A percentile compares a stretch with the other conserved stretches of the same genome.
Conservation (phyloP, 2,888 invertebrate species). For the Drosophila barbarae region DNA sequence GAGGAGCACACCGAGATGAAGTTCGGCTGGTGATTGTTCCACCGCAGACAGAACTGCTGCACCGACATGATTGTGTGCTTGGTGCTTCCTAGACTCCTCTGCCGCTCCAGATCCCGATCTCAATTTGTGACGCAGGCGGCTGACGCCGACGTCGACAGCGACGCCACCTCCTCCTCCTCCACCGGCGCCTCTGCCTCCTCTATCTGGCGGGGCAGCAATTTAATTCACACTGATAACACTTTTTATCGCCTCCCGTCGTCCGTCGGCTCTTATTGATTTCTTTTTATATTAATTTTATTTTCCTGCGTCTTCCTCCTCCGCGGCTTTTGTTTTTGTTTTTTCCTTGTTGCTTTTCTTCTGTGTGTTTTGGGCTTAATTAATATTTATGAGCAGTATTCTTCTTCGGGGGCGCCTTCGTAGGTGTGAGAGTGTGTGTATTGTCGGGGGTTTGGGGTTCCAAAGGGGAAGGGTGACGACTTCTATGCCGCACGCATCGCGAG, state of each 20-base stretch:
- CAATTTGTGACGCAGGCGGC: conserved; percentile 32
- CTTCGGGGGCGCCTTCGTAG: conserved; percentile 50
- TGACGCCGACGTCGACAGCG: conserved; percentile 40
- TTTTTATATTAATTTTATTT: conserved; percentile 44
- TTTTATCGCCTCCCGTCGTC: conserved; percentile 57
- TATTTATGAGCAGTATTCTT: conserved; percentile 62
- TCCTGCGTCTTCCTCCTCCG: conserved; percentile 15
- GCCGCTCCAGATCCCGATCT: conserved; percentile 3
- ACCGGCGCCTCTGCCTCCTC: background rate
- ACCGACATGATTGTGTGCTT: conserved; percentile 81
- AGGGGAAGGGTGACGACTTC: conserved; percentile 55
- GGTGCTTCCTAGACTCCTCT: conserved; percentile 22
- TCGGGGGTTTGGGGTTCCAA: conserved; percentile 44
- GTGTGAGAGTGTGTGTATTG: conserved; percentile 36
- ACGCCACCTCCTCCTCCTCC: conserved; percentile 34
- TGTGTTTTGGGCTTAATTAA: conserved; percentile 55
- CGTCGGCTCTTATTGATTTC: conserved; percentile 55
- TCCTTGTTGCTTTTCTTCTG: conserved; percentile 16
- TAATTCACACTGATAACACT: conserved; percentile 62
- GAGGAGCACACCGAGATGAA: conserved; percentile 93
- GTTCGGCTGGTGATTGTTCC: conserved; percentile 97
- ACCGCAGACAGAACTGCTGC: conserved; percentile 90
- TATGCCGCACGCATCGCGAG: conserved; percentile 68
- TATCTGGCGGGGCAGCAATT: conserved; percentile 40
- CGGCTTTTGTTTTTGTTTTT: conserved; percentile 19